phyloP scores from a whole-genome alignment of 2,113 vertebrate species.

The Nibea albiflora region DNA sequence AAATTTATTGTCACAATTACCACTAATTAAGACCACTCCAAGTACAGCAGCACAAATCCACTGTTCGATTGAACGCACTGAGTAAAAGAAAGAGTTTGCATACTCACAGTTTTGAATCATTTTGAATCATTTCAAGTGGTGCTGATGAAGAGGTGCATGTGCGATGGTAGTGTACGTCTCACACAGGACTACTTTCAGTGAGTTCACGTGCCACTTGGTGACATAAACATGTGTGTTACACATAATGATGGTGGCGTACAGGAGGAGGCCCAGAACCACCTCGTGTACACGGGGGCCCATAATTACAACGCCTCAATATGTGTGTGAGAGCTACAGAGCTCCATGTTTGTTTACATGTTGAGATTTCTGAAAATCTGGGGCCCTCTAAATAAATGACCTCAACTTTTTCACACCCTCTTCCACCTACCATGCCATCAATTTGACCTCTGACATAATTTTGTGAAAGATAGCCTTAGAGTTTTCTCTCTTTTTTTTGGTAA shows the following conservation, averaged over 20 bases:
- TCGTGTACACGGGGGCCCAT: neutral
- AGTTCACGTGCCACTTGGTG: neutral
- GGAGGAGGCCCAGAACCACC: neutral
- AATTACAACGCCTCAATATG: neutral
- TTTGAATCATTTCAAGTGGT: neutral
- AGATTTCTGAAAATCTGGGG: neutral
- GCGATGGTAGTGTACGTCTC: neutral
- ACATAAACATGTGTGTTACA: neutral
- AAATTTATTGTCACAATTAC: neutral
- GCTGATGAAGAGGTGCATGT: neutral
- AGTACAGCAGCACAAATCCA: neutral
- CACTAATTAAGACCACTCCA: neutral
- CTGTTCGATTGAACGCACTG: neutral
- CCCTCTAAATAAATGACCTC: neutral
- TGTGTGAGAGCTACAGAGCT: neutral
- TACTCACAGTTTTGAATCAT: neutral
- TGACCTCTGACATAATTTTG: neutral
- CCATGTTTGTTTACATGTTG: constrained; percentile 7
- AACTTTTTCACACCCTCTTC: neutral
- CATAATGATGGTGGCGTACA: neutral
- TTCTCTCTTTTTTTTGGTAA: neutral
- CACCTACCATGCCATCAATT: neutral
- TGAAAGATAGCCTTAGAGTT: neutral
- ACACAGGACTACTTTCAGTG: neutral
- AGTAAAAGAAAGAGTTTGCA: neutral